Conservation (phyloP, 37 sponge, comb jelly and placozoan genomes). For the Eunapius fragilis region DNA sequence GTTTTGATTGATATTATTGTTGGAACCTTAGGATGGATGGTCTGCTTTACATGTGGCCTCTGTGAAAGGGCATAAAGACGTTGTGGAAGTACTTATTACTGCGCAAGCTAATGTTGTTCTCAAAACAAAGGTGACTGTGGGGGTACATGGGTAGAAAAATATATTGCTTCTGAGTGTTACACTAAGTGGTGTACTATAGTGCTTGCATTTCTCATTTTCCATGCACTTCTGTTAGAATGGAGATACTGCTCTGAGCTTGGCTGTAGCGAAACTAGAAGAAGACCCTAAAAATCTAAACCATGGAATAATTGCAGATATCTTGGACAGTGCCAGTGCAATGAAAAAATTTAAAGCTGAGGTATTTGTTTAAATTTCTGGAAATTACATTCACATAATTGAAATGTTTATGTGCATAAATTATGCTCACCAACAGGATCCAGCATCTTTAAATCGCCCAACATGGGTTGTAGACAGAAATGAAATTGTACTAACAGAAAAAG, state of each 20-base stretch:
- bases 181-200: too few relatives aligned
- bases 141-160: too few relatives aligned
- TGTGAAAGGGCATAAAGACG: background rate
- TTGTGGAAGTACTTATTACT: background rate
- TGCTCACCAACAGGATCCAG: background rate
- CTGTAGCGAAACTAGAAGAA: background rate
- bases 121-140: background rate
- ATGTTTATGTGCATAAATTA: too few relatives aligned
- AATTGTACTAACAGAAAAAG: conserved; percentile 25
- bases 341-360: background rate
- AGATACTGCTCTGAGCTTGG: background rate
- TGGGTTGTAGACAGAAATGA: conserved; percentile 57
- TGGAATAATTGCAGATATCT: background rate
- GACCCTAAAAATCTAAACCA: background rate
- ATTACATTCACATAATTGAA: too few relatives aligned
- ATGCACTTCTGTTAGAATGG: background rate
- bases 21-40: background rate
- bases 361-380: background rate
- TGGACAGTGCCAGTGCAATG: background rate
- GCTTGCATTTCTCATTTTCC: too few relatives aligned
- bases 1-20: background rate
- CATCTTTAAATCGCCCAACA: background rate
- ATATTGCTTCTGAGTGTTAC: too few relatives aligned
- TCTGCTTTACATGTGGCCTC: background rate
- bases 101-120: background rate